Evolutionary conservation across 2,888 invertebrate genomes (phyloP).

Genomic region (Sinodicranocentrus sp.): DNA sequence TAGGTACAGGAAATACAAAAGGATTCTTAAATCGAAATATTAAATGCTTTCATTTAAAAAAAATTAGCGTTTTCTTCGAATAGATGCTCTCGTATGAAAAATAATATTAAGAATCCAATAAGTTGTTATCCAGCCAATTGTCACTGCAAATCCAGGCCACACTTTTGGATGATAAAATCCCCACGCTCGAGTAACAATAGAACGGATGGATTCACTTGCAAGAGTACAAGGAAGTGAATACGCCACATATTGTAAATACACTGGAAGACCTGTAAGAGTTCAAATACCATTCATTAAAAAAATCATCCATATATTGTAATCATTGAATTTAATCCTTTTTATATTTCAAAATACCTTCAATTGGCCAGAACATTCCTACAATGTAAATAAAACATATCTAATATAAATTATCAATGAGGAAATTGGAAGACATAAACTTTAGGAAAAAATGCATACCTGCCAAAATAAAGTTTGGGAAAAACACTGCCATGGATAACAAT

Average conservation of each 20-base stretch:
- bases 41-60: too few relatives aligned
- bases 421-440: neutral
- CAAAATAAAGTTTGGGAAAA: conserved; percentile 55
- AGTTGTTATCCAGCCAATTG: conserved; percentile 26
- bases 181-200: conserved; percentile 50
- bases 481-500: conserved; percentile 79
- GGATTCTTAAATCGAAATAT: too few relatives aligned
- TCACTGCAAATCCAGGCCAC: conserved; percentile 52
- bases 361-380: conserved; percentile 89
- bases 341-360: conserved; percentile 88
- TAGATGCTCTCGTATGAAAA: neutral
- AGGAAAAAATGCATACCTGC: conserved; percentile 28
- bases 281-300: neutral
- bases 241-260: conserved; percentile 81
- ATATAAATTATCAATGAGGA: neutral
- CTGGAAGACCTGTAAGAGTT: conserved; percentile 85
- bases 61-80: neutral
- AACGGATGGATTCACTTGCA: conserved; percentile 40
- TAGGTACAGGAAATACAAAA: too few relatives aligned
- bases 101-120: conserved; percentile 41
- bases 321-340: too few relatives aligned
- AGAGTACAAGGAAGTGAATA: conserved; percentile 77
- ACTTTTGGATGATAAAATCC: conserved; percentile 54
- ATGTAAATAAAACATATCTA: neutral
- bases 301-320: too few relatives aligned